These are phyloP conservation scores for Pyrrhosoma nymphula DNA, from an alignment of 2,888 invertebrate genomes.

Conservation along the genomic window DNA sequence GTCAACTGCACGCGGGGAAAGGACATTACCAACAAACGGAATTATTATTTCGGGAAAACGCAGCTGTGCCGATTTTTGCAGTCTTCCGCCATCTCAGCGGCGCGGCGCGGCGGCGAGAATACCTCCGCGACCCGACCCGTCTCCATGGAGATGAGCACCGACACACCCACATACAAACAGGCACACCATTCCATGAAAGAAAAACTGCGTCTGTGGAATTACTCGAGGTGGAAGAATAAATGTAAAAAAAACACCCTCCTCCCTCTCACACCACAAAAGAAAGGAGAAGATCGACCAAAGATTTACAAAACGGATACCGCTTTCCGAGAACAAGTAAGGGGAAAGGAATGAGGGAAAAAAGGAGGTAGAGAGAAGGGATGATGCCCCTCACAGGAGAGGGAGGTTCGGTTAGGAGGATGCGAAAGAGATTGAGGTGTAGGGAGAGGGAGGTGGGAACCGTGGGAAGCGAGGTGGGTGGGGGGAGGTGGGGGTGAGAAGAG, in stretches of 20 bases:
- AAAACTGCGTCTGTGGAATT: not conserved
- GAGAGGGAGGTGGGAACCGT: not conserved
- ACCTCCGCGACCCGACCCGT: not conserved
- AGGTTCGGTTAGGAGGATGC: not conserved
- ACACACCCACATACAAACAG: not conserved
- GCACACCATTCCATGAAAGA: not conserved
- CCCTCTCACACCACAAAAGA: not conserved
- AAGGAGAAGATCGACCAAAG: not conserved
- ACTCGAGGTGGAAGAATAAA: not conserved
- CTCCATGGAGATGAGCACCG: not conserved
- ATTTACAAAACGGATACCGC: conserved; percentile 29
- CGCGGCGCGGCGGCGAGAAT: not conserved
- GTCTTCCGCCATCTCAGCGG: not conserved
- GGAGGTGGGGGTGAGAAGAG: not conserved
- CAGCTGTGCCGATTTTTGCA: not conserved
- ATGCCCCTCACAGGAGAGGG: too few species aligned
- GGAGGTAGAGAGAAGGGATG: too few species aligned
- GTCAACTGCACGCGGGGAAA: too few species aligned
- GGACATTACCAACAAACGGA: too few species aligned
- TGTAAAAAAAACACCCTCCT: too few species aligned
- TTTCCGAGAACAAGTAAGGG: not conserved
- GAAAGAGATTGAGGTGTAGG: not conserved
- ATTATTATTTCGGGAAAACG: not conserved
- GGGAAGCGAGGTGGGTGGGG: not conserved
- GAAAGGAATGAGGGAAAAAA: not conserved